Evolutionary conservation across 2,113 vertebrate genomes (phyloP), one percentile per base, ranked within the genome.

Genomic region (Calyptomena viridis): DNA sequence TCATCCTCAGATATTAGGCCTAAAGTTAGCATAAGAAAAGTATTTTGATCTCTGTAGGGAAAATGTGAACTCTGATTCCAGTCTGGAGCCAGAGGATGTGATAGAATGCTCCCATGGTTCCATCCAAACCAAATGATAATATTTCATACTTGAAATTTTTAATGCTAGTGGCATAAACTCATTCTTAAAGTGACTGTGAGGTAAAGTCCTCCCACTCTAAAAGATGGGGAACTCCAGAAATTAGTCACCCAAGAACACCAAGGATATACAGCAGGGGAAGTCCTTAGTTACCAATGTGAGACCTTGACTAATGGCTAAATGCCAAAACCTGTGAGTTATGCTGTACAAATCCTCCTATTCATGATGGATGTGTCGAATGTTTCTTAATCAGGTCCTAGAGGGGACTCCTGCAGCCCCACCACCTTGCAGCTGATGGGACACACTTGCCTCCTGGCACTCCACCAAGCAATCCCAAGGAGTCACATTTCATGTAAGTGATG

Each of bases 341-440:
- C 66, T 73, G 28, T 47, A 67, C 22, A 74, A 53, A 31, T 35
- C 35, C 37, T 49, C 18, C 5, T 49, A 46, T 15, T 40, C 28
- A 40, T 6, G n/a, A 16, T 2, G n/a, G 25, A 63, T 0, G 0
- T 8, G 8, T 21, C 31, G 78, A 79, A 84, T 2, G 0, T 49
- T n/a, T 37, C 46, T 78, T 87, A 25, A 18, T 56, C 31, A 37
- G 33, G 20, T 46, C 47, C 59, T 52, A 40, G n/a, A 71, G 28
- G 6, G 12, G 19, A 42, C 15, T 17, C 22, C 8, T 1, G 6
- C 79, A 83, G 39, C 23, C 60, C 60, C 25, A 37, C 6, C 28
- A 30, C 49, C 55, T 37, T 40, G 31, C 59, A 73, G n/a, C 0
- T 69, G 52, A 49, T 1, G 2, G 33, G 23, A 6, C 20, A 52